These are phyloP conservation scores for Drosophila subobscura DNA, from an alignment of 1,140 invertebrate species.

Conservation along the genomic window DNA sequence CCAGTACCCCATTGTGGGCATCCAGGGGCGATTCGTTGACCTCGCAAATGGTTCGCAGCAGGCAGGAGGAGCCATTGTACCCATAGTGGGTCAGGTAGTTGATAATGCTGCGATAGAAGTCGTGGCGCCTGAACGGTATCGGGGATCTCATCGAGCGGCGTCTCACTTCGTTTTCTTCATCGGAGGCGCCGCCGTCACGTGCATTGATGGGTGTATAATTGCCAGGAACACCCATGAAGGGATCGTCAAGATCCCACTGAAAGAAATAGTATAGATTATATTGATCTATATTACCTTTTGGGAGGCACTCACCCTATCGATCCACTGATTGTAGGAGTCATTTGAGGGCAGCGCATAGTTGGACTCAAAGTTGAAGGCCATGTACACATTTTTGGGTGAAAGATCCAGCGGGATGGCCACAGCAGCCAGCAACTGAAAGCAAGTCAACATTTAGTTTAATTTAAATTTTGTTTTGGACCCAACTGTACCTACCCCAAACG, in stretches of 20 bases:
- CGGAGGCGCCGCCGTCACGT: slow-evolving; percentile 19
- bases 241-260: slow-evolving; percentile 73
- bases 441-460: background rate
- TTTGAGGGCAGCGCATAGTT: slow-evolving; percentile 86
- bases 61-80: slow-evolving; percentile 84
- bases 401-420: slow-evolving; percentile 89
- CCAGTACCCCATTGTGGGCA: slow-evolving; percentile 84
- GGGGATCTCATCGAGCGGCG: slow-evolving; percentile 37
- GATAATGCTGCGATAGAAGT: slow-evolving; percentile 71
- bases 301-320: slow-evolving; percentile 62
- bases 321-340: slow-evolving; percentile 67
- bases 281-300: no score
- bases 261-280: background rate
- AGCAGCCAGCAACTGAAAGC: slow-evolving; percentile 85
- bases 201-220: slow-evolving; percentile 70
- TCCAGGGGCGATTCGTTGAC: slow-evolving; percentile 80
- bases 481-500: slow-evolving; percentile 59
- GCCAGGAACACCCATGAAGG: slow-evolving; percentile 61
- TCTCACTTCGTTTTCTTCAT: slow-evolving; percentile 28
- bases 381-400: slow-evolving; percentile 86
- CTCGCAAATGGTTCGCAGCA: slow-evolving; percentile 85
- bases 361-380: slow-evolving; percentile 90
- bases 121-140: slow-evolving; percentile 48
- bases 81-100: slow-evolving; percentile 80
- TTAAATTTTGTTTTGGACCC: rapidly evolving